phyloP scores from a whole-genome alignment of 2,888 invertebrate species.

The Odontothrips loti region DNA sequence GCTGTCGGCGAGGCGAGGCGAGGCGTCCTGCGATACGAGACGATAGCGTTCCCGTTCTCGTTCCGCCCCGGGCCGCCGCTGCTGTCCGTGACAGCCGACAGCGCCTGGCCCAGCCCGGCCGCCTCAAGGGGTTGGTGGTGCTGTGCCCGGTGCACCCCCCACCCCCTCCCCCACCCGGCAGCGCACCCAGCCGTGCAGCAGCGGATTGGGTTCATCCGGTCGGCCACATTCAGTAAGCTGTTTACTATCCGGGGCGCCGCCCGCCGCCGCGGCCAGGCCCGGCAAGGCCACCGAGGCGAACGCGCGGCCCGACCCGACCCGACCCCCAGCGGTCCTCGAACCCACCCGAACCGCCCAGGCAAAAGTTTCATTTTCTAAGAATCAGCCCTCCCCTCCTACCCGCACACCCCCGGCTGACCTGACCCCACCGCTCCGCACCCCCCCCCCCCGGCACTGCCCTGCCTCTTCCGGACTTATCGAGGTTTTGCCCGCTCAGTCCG shows the following conservation, averaged over 20 bases:
- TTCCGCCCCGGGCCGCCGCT: background rate
- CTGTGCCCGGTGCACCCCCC: background rate
- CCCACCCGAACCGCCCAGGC: background rate
- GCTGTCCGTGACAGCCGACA: background rate
- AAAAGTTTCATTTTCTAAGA: background rate
- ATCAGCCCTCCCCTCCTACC: background rate
- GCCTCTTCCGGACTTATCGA: constrained; percentile 12
- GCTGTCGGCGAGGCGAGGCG: background rate
- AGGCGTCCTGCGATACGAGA: too few species aligned
- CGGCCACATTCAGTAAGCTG: background rate
- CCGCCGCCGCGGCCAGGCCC: background rate
- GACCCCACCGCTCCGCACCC: background rate
- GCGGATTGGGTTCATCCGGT: background rate
- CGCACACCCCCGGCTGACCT: background rate
- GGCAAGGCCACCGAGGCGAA: background rate
- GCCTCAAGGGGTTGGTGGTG: background rate
- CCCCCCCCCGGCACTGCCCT: background rate
- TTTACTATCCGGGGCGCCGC: background rate
- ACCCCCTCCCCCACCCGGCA: too few species aligned
- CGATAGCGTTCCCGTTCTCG: too few species aligned
- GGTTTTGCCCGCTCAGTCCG: constrained; percentile 7
- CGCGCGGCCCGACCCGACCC: too few species aligned
- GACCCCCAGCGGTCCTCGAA: too few species aligned
- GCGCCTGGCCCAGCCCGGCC: background rate
- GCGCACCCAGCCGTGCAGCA: too few species aligned